phyloP scores from a whole-genome alignment of 2,113 vertebrate genomes.

The Microcebus ravelobensis region DNA sequence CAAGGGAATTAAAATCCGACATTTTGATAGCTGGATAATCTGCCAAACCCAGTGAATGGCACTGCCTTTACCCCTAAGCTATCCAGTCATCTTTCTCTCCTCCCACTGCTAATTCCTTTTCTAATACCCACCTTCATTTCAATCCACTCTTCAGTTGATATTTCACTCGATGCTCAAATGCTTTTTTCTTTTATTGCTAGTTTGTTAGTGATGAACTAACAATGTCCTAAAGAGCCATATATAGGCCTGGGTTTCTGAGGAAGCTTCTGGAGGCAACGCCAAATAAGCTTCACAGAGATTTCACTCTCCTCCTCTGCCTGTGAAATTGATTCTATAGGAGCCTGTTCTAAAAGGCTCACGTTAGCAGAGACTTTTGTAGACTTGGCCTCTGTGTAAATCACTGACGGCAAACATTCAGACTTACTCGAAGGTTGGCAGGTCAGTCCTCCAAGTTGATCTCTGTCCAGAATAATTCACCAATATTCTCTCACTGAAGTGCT shows the following conservation, averaged over 20 bases:
- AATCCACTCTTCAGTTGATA: not conserved
- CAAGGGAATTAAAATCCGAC: not conserved
- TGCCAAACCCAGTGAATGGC: not conserved
- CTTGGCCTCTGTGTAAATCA: rapidly evolving
- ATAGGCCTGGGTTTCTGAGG: not conserved
- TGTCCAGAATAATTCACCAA: not conserved
- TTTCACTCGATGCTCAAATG: not conserved
- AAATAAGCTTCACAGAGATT: not conserved
- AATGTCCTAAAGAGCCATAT: not conserved
- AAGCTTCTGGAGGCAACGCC: not conserved
- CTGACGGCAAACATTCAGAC: not conserved
- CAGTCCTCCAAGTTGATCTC: not conserved
- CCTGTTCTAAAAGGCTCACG: not conserved
- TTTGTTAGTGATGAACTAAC: not conserved
- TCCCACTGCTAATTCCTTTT: rapidly evolving
- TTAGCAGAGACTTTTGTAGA: not conserved
- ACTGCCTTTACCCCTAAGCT: rapidly evolving
- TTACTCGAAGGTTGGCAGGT: not conserved
- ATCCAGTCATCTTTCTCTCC: too few relatives aligned
- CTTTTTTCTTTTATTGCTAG: not conserved
- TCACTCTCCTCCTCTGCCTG: not conserved
- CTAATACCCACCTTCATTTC: not conserved
- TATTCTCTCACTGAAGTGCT: not conserved
- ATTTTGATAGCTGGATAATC: too few relatives aligned
- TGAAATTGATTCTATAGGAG: too few relatives aligned